These are phyloP conservation scores for Mungos mungo DNA, from an alignment of 2,113 vertebrate species.

Conservation along the genomic window DNA sequence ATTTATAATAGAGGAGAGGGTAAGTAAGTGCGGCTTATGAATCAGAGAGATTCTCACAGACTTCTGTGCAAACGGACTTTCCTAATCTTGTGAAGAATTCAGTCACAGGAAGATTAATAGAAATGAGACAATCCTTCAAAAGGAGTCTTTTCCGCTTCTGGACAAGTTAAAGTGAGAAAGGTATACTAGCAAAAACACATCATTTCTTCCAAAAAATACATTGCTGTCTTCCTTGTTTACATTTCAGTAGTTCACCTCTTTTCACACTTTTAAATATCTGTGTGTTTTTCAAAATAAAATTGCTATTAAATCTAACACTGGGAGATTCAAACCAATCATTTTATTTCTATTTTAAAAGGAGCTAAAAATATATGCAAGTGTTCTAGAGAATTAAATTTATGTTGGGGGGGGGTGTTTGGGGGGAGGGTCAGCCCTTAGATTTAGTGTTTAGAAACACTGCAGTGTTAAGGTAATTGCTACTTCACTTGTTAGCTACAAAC, in stretches of 20 bases:
- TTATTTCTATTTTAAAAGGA: constrained; percentile 30
- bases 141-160: neutral
- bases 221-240: constrained; percentile 8
- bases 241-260: neutral
- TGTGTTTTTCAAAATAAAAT: neutral
- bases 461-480: constrained; percentile 48
- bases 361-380: neutral
- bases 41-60: neutral
- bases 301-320: neutral
- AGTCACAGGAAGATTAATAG: neutral
- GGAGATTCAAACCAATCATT: neutral
- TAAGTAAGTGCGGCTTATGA: neutral
- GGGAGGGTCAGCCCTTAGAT: neutral
- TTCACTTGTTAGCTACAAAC: constrained; percentile 48
- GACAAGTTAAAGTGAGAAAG: neutral
- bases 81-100: neutral
- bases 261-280: neutral
- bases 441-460: neutral
- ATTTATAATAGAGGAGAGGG: constrained; percentile 20
- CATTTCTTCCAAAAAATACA: constrained; percentile 4
- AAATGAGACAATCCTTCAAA: neutral
- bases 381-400: neutral
- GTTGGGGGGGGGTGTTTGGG: neutral
- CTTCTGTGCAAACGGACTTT: neutral
- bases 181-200: neutral